A percentile compares a stretch with the other conserved stretches of the same genome.
phyloP scores from a whole-genome alignment of 2,797 vertebrate species.

The Cynodonichthys magdalenae region DNA sequence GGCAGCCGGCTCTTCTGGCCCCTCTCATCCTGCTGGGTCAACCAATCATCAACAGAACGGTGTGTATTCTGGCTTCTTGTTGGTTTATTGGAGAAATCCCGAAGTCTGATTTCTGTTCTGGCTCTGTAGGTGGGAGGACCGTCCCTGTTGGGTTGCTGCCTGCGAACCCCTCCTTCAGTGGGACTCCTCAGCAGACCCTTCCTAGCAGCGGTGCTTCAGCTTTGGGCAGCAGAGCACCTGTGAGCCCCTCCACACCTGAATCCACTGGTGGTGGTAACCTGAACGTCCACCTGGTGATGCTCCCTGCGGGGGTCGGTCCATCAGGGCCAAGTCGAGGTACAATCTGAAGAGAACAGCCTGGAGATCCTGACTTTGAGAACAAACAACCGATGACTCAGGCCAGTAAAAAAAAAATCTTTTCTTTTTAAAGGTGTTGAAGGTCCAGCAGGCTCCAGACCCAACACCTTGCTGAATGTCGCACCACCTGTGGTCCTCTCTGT shows the following conservation, averaged over 20 bases:
- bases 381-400: background rate
- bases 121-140: constrained; percentile 20
- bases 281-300: constrained; percentile 28
- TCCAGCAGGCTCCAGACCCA: constrained; percentile 24
- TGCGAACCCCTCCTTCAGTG: background rate
- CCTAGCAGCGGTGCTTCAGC: constrained; percentile 1
- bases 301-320: constrained; percentile 6
- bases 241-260: constrained; percentile 19
- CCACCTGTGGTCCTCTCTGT: constrained; percentile 31
- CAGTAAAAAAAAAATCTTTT: background rate
- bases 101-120: background rate
- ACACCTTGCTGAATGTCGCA: constrained; percentile 45
- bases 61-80: background rate
- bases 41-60: constrained; percentile 12
- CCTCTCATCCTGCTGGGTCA: background rate
- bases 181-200: constrained; percentile 16
- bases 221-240: constrained; percentile 7
- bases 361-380: background rate
- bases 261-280: constrained; percentile 13
- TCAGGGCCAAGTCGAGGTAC: constrained; percentile 32
- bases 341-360: background rate
- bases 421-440: constrained; percentile 9
- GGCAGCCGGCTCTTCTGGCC: constrained; percentile 13
- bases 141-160: constrained; percentile 6
- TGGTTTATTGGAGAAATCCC: background rate